These are phyloP conservation scores for Acyrthosiphon pisum DNA, from an alignment of 1,140 invertebrate genomes.

Conservation along the genomic window DNA sequence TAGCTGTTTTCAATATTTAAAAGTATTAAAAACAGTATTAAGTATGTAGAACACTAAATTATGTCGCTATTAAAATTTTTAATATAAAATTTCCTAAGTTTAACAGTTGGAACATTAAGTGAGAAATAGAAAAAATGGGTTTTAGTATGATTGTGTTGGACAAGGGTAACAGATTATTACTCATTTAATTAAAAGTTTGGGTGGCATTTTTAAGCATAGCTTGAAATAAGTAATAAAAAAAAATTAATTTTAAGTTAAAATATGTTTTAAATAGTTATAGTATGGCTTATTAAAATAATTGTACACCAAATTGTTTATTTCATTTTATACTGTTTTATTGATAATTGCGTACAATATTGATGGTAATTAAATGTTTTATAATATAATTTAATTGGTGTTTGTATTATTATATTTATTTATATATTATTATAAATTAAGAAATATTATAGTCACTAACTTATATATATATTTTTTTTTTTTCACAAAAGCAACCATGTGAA, in stretches of 20 bases:
- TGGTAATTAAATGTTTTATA: not conserved
- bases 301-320: not conserved
- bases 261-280: not conserved
- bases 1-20: not conserved
- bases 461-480: conserved; percentile 25
- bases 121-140: not conserved
- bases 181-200: not conserved
- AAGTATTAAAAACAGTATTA: not conserved
- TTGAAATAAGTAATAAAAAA: not conserved
- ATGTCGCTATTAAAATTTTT: not conserved
- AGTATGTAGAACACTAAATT: not conserved
- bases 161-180: not conserved
- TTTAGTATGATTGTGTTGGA: not conserved
- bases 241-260: not conserved
- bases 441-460: not conserved
- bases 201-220: not conserved
- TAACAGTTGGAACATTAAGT: not conserved
- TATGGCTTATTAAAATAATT: not conserved
- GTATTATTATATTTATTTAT: not conserved
- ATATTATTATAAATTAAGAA: not conserved
- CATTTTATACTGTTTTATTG: not conserved
- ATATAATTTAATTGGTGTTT: not conserved
- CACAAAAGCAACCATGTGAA: conserved; percentile 16
- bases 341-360: too few species aligned
- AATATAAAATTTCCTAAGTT: not conserved